Conservation (phyloP, 2,888 invertebrate species). For the Antheraea assamensis region DNA sequence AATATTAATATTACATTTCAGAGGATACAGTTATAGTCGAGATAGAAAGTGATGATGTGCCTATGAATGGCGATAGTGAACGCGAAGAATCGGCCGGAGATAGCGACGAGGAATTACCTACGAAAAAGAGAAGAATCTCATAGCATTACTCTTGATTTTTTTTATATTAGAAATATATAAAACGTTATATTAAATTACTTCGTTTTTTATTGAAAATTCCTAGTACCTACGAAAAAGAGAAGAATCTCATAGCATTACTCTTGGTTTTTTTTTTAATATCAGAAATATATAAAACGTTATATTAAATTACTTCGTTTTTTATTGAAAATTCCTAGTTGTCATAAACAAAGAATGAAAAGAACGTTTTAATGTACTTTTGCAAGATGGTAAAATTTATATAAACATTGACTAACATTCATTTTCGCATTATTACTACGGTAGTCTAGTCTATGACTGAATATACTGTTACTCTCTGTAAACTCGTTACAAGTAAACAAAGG, state of each 20-base stretch:
- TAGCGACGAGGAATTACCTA: neutral
- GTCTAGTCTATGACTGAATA: no score
- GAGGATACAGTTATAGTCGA: conserved; percentile 31
- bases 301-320: neutral
- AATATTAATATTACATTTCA: neutral
- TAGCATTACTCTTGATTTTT: neutral
- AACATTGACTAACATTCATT: no score
- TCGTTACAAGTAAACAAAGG: no score
- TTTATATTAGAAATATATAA: neutral
- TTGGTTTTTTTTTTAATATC: neutral
- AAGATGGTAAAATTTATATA: no score
- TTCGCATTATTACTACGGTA: no score
- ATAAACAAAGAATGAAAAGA: no score
- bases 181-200: neutral
- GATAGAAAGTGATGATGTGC: neutral
- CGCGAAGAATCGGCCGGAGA: neutral
- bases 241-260: neutral
- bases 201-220: neutral
- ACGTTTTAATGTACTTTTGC: no score
- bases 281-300: neutral
- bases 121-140: neutral
- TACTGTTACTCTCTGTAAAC: no score
- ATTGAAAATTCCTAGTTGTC: no score
- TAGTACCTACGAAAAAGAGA: neutral
- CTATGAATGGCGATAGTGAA: neutral